Evolutionary conservation across 37 sponge, comb jelly and placozoan genomes (phyloP), one percentile per base, ranked within the genome.

Genomic region (Bolinopsis microptera): DNA sequence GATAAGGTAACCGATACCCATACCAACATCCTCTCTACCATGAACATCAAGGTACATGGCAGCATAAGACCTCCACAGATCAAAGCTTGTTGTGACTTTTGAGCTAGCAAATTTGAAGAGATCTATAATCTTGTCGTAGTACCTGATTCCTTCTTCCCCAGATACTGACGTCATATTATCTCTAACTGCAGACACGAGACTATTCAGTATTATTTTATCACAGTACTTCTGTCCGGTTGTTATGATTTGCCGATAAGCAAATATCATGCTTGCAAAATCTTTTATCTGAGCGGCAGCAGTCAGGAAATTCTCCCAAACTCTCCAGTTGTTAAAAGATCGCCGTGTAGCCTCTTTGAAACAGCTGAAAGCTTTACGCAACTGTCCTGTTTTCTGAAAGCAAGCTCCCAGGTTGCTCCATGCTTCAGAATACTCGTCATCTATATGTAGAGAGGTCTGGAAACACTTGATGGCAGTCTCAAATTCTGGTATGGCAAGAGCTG

Each of bases 261-360:
- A 39, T 0, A 86, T 28, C 61, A 86, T 38, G 5, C 38, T 41
- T 9, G 90, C 36, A 27, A 86, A 33, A 41, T 86, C 38, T 34
- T 86, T 86, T 24, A 86, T 34, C 36, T 38, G 25, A 38, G 90
- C 90, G 3, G 90, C 90, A 39, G 90, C 41, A 41, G 48, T 39
- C 1, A 97, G 94, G 69, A 93, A 96, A 93, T 98, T 98, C 70
- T 98, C 98, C 98, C 98, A 98, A 0, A 98, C 94, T 76, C 94
- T 97, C 95, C 96, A 96, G 93, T 94, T 96, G 69, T 97, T 96
- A 93, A 93, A 98, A 92, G 93, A 90, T n/a, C 94, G 93, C 68
- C 94, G 94, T 0, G 96, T 40, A 8, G 98, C 96, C 76, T 98
- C 97, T 69, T 95, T 76, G 69, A 86, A 95, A 13, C 94, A 82